Percentiles rank a stretch among this genome's conserved stretches.
These are phyloP conservation scores for Poeciliopsis presidionis DNA, from an alignment of 2,797 vertebrate genomes.

Conservation along the genomic window DNA sequence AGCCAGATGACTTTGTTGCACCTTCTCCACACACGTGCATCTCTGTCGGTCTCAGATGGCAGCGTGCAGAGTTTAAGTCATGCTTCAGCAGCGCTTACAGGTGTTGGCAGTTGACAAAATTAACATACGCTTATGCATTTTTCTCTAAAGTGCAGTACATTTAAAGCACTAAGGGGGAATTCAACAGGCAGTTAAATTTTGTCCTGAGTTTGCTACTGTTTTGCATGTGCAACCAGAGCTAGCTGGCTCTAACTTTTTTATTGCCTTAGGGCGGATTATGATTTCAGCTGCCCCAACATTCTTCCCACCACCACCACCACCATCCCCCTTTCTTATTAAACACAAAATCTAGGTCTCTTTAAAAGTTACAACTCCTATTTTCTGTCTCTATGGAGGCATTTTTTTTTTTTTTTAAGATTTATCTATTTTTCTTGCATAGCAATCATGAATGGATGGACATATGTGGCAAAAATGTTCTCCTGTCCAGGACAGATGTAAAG, in stretches of 20 bases:
- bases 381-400: background rate
- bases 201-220: background rate
- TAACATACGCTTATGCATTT: background rate
- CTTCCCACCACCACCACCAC: background rate
- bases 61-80: background rate
- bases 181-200: background rate
- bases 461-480: background rate
- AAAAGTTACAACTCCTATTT: background rate
- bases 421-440: background rate
- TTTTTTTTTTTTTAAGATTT: background rate
- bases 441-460: background rate
- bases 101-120: conserved; percentile 1
- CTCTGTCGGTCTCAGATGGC: background rate
- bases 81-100: conserved; percentile 2
- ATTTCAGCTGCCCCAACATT: background rate
- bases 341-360: background rate
- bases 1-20: conserved; percentile 14
- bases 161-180: background rate
- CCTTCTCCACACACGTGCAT: background rate
- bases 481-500: background rate
- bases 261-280: background rate
- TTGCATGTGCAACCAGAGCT: background rate
- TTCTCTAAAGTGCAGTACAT: background rate
- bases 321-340: background rate
- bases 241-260: background rate